Conservation (phyloP, 2,113 vertebrate species). For the Podilymbus podiceps region DNA sequence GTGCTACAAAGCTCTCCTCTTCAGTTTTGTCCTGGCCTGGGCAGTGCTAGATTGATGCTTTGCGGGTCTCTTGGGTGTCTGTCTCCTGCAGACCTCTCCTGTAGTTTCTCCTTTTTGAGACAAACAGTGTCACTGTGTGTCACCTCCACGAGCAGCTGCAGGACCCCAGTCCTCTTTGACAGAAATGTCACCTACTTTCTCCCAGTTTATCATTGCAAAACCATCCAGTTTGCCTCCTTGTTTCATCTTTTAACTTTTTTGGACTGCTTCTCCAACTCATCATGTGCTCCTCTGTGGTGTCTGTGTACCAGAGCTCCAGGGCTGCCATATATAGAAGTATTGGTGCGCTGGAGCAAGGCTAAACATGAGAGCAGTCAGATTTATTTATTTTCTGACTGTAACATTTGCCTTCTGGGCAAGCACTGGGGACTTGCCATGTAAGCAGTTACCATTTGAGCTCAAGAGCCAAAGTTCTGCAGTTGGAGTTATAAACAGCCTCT, state of each 20-base stretch:
- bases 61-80: background rate
- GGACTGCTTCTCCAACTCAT: background rate
- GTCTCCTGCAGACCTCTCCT: background rate
- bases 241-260: background rate
- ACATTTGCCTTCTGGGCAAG: slow-evolving; percentile 17
- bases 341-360: background rate
- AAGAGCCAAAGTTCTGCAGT: slow-evolving; percentile 32
- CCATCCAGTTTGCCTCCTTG: background rate
- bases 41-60: background rate
- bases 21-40: background rate
- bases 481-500: slow-evolving; percentile 28
- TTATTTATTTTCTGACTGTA: slow-evolving; percentile 38
- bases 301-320: background rate
- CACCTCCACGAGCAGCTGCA: background rate
- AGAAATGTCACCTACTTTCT: background rate
- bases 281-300: background rate
- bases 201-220: background rate
- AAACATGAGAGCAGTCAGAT: slow-evolving; percentile 26
- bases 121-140: background rate
- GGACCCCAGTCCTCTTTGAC: background rate
- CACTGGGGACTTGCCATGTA: background rate
- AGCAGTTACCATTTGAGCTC: slow-evolving; percentile 41
- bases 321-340: slow-evolving; percentile 32
- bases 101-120: background rate
- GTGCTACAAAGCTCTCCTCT: background rate